Evolutionary conservation across 2,113 vertebrate genomes (phyloP), one percentile per base, ranked within the genome.

Genomic region (Pollimyrus isidori): DNA sequence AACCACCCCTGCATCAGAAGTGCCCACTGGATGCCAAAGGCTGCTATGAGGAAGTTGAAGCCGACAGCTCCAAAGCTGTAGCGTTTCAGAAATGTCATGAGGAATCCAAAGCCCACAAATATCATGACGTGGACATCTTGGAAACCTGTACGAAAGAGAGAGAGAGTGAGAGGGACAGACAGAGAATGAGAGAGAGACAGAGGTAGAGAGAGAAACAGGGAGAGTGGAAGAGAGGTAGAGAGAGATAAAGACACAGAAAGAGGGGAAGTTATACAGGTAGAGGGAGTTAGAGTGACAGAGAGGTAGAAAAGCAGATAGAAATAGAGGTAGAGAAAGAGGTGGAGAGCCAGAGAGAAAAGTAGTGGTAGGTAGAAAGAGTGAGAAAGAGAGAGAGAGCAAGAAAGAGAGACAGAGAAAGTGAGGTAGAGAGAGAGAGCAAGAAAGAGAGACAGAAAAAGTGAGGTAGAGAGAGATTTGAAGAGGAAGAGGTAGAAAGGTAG

Each of bases 61-160:
- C 97, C 98, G 11, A 99, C 96, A 0, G 94, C 96, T 1, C 98
- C 93, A 0, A 97, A 99, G 91, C 98, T 97, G 0, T 99, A 99
- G 76, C 97, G 96, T 91, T 98, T 97, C 93, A 99, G 95, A 91
- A 99, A 99, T 0, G 96, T 98, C 98, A 99, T 99, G 91, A 99
- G 97, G 93, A 98, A 99, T 19, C 98, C 98, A 39, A 99, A 99
- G 9, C 98, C 98, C 91, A 99, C 96, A 91, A 99, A 99, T 92
- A 99, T 97, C 98, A 99, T 99, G 92, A 98, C 97, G 0, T 99
- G 98, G 69, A 99, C 98, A 0, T 99, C 98, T 94, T 99, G 97
- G 92, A 99, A 99, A 91, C 97, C 98, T 99, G 94, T 23, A 17
- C 88, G 3, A 84, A 19, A 88, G 69, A 86, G 21, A 88, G 82